Conservation (phyloP, 1,140 invertebrate species). For the Sarcophaga peregrina region DNA sequence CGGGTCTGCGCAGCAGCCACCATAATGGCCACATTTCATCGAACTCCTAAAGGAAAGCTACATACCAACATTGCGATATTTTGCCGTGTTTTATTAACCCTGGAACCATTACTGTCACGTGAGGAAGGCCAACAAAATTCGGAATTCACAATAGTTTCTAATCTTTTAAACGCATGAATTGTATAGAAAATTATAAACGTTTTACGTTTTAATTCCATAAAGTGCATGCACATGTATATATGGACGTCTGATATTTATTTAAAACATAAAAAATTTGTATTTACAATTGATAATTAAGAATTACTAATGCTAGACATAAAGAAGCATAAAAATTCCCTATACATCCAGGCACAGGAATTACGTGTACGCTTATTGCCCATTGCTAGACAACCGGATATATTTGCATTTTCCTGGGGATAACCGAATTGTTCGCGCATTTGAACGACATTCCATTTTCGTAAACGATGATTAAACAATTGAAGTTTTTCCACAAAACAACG, state of each 20-base stretch:
- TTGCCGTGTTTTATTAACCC: no score
- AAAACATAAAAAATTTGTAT: neutral
- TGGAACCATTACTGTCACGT: no score
- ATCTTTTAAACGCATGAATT: no score
- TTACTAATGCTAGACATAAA: constrained; percentile 47
- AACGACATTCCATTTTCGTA: constrained; percentile 52
- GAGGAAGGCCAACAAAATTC: no score
- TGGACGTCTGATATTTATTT: neutral
- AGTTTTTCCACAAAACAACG: constrained; percentile 55
- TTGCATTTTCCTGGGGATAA: constrained; percentile 49
- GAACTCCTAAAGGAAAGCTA: no score
- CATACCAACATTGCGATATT: no score
- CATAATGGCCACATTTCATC: no score
- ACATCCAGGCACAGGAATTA: constrained; percentile 53
- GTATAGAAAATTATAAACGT: no score
- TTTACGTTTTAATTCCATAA: no score
- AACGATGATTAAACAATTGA: constrained; percentile 53
- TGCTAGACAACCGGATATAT: constrained; percentile 44
- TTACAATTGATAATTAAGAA: neutral
- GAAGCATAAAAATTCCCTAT: constrained; percentile 60
- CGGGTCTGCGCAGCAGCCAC: no score
- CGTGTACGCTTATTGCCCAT: constrained; percentile 44
- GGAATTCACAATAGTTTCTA: no score
- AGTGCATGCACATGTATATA: no score
- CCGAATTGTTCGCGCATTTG: constrained; percentile 52